Conservation (phyloP, 1,140 invertebrate genomes). For the Cotesia glomerata region DNA sequence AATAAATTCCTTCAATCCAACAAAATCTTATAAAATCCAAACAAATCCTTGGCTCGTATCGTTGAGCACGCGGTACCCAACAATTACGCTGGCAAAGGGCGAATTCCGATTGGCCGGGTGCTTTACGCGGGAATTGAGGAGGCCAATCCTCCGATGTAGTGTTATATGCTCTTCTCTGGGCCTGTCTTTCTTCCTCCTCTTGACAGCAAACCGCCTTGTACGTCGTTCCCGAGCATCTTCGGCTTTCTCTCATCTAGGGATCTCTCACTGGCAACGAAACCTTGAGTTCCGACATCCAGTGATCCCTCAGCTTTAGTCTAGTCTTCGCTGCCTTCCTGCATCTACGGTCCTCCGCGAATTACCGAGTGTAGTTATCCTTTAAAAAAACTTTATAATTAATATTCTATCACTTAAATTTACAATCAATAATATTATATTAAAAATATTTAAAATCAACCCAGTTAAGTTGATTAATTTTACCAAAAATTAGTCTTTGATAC, state of each 20-base stretch:
- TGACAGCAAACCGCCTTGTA: too few species aligned
- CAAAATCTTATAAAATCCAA: neutral
- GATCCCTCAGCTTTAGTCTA: conserved; percentile 46
- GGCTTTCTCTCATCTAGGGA: conserved; percentile 36
- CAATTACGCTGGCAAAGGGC: conserved; percentile 41
- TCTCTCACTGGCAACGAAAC: conserved; percentile 28
- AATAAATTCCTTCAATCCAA: too few species aligned
- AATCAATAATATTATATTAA: neutral
- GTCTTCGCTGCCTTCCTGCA: conserved; percentile 48
- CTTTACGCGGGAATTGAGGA: conserved; percentile 51
- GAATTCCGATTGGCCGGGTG: conserved; percentile 42
- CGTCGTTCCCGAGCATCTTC: neutral
- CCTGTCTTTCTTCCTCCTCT: conserved; percentile 33
- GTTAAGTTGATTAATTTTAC: neutral
- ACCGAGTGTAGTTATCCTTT: too few species aligned
- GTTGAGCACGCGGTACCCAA: conserved; percentile 36
- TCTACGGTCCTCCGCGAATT: neutral
- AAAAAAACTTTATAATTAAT: neutral
- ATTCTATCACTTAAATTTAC: too few species aligned
- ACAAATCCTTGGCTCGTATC: too few species aligned
- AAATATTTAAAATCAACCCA: too few species aligned
- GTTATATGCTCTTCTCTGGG: neutral
- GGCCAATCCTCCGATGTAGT: conserved; percentile 40
- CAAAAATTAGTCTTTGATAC: neutral
- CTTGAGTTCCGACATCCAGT: conserved; percentile 12